Evolutionary conservation across 2,888 invertebrate species (phyloP).

Genomic region (Lithophane leautieri): DNA sequence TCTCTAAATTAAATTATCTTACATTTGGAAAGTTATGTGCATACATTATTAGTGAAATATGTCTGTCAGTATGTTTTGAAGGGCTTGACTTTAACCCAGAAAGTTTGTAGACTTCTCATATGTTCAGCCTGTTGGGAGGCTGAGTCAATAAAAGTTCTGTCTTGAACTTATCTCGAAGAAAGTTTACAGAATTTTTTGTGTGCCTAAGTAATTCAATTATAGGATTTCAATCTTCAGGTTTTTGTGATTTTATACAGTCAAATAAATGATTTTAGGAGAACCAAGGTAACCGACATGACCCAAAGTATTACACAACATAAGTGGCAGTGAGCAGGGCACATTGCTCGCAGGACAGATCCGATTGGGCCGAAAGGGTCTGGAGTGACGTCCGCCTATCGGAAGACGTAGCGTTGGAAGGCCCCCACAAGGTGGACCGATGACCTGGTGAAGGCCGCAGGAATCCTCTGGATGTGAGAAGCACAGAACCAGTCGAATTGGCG

Average conservation of each 20-base stretch:
- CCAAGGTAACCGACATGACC: no score
- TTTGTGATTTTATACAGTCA: not conserved
- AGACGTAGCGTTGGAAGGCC: no score
- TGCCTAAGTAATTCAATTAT: not conserved
- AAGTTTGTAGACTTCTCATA: conserved; percentile 45
- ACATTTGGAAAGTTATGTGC: conserved; percentile 37
- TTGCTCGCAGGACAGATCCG: no score
- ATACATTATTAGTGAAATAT: conserved; percentile 45
- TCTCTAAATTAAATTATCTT: conserved; percentile 48
- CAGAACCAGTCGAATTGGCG: no score
- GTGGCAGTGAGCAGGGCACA: no score
- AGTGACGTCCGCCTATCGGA: no score
- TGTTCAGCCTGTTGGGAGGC: conserved; percentile 19
- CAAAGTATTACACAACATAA: no score
- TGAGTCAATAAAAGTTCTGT: conserved; percentile 8
- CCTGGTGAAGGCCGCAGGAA: no score
- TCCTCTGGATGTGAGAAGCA: no score
- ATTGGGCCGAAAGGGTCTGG: no score
- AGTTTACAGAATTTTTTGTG: not conserved
- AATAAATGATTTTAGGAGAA: not conserved
- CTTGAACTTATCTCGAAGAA: conserved; percentile 18
- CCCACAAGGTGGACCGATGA: no score
- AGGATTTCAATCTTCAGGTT: not conserved
- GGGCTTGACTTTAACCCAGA: conserved; percentile 25
- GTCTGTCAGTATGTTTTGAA: conserved; percentile 49